Conservation (phyloP, 2,888 invertebrate genomes). For the Aproaerema taeniolella region DNA sequence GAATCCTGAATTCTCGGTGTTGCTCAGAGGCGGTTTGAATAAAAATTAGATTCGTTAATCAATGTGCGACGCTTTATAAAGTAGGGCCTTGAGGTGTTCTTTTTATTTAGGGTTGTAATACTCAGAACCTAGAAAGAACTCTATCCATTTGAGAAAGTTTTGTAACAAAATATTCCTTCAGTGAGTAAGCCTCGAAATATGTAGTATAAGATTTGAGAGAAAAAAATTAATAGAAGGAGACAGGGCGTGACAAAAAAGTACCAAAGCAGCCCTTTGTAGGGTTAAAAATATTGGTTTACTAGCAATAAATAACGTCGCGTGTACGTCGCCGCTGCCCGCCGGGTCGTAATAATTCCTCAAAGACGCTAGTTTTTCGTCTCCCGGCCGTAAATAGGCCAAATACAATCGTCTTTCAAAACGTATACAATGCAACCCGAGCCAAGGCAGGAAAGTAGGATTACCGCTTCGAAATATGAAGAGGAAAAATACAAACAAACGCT, state of each 20-base stretch:
- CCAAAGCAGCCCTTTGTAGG: neutral
- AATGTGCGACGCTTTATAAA: neutral
- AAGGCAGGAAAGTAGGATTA: too few relatives aligned
- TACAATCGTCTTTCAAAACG: conserved; percentile 9
- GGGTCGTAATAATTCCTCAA: conserved; percentile 18
- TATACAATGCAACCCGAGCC: conserved; percentile 1
- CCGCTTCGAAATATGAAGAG: too few relatives aligned
- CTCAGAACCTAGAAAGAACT: too few relatives aligned
- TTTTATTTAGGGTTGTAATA: too few relatives aligned
- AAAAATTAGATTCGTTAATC: conserved; percentile 7
- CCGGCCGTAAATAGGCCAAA: conserved; percentile 12
- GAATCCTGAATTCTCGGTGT: conserved; percentile 16
- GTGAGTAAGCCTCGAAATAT: too few relatives aligned
- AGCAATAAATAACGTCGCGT: conserved; percentile 31
- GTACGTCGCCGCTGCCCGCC: conserved; percentile 8
- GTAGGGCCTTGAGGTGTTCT: too few relatives aligned
- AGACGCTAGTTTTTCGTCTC: conserved; percentile 14
- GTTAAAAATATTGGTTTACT: neutral
- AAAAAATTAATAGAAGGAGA: too few relatives aligned
- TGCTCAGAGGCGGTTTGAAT: conserved; percentile 6
- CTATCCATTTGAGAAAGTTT: too few relatives aligned
- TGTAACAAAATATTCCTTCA: too few relatives aligned
- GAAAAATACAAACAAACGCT: too few relatives aligned
- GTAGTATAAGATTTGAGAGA: too few relatives aligned
- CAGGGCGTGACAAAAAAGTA: too few relatives aligned